A percentile compares a stretch with the other conserved stretches of the same genome.
phyloP scores from a whole-genome alignment of 2,113 vertebrate genomes.

The Apaloderma vittatum region DNA sequence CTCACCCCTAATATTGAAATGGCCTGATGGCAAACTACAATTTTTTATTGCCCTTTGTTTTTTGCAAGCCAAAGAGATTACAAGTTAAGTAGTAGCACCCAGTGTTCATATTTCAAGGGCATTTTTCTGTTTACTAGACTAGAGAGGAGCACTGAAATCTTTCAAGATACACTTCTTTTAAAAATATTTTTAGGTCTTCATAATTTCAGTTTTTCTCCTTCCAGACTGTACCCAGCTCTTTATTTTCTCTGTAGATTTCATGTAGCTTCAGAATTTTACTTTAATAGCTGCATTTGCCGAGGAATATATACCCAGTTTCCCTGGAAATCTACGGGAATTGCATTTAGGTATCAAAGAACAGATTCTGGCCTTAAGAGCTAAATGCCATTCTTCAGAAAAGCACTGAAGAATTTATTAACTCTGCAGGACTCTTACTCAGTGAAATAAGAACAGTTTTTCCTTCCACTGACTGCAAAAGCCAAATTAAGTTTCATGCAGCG shows the following conservation, averaged over 20 bases:
- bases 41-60: background rate
- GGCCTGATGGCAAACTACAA: background rate
- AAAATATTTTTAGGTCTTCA: background rate
- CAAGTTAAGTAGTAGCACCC: background rate
- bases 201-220: background rate
- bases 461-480: background rate
- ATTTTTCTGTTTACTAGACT: background rate
- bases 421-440: background rate
- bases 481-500: background rate
- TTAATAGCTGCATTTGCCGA: slow-evolving; percentile 1
- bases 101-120: background rate
- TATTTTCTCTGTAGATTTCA: background rate
- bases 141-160: background rate
- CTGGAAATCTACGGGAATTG: slow-evolving; percentile 6
- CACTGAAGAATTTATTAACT: background rate
- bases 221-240: background rate
- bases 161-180: background rate
- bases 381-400: slow-evolving; percentile 21
- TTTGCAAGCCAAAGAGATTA: background rate
- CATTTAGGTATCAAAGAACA: slow-evolving; percentile 3
- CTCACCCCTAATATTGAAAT: background rate
- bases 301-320: background rate
- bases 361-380: background rate
- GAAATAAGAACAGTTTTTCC: slow-evolving; percentile 4
- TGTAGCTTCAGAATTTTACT: background rate